phyloP scores from a whole-genome alignment of 2,888 invertebrate genomes.

The Sarcophaga caerulescens region DNA sequence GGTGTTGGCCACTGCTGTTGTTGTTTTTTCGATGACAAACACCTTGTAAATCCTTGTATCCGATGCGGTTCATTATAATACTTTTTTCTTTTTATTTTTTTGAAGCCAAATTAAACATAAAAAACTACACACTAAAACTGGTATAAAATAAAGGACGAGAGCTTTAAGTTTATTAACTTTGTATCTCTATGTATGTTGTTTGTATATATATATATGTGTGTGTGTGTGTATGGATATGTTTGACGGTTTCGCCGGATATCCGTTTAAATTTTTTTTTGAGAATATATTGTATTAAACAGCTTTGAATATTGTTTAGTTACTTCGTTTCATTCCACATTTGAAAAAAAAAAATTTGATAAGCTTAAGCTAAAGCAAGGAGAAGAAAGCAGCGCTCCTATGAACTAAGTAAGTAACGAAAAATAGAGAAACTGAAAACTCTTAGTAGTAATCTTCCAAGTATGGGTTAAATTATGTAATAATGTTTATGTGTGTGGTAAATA shows the following conservation, averaged over 20 bases:
- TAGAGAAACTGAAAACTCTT: too few relatives aligned
- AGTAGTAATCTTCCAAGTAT: too few relatives aligned
- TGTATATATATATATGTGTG: neutral
- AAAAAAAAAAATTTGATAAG: too few relatives aligned
- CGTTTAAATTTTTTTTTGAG: conserved; percentile 28
- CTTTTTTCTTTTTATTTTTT: conserved; percentile 10
- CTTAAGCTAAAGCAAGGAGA: too few relatives aligned
- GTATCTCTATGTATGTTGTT: neutral
- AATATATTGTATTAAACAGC: neutral
- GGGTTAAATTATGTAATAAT: too few relatives aligned
- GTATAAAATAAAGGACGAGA: neutral
- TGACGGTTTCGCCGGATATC: conserved; percentile 55
- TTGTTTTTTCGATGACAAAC: conserved; percentile 27
- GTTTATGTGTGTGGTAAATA: too few relatives aligned
- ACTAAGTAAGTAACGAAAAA: too few relatives aligned
- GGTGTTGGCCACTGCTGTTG: neutral
- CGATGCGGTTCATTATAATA: conserved; percentile 37
- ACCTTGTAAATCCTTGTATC: conserved; percentile 48
- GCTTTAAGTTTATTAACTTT: conserved; percentile 34
- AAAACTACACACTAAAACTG: neutral
- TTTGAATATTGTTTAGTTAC: neutral
- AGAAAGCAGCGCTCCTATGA: too few relatives aligned
- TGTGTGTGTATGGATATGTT: neutral
- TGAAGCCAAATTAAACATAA: neutral
- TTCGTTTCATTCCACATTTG: too few relatives aligned